Conservation (phyloP, 2,797 vertebrate species). For the Tragopan temminckii region DNA sequence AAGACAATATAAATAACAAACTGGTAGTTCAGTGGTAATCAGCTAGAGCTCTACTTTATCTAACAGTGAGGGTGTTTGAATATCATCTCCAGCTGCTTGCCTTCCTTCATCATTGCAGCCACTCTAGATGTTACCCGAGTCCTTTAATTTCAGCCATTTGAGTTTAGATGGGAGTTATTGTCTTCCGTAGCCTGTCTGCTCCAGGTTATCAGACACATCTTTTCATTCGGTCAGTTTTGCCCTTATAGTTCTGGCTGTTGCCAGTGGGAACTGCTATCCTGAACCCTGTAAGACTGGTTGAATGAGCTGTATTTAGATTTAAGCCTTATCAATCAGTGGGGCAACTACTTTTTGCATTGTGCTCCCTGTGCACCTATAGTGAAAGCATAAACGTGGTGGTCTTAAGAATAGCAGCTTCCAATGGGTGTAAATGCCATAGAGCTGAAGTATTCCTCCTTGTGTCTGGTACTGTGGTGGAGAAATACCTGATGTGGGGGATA, state of each 20-base stretch:
- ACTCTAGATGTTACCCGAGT: not conserved
- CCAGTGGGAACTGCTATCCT: not conserved
- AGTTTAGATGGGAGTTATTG: not conserved
- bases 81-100: not conserved
- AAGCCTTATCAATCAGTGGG: not conserved
- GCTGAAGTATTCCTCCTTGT: not conserved
- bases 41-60: not conserved
- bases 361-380: not conserved
- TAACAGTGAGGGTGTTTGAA: not conserved
- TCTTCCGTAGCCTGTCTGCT: not conserved
- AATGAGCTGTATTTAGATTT: not conserved
- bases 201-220: not conserved
- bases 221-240: not conserved
- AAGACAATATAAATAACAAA: not conserved
- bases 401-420: not conserved
- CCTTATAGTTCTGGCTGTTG: not conserved
- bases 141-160: not conserved
- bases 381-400: not conserved
- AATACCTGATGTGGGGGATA: accelerated
- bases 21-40: not conserved
- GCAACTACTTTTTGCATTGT: not conserved
- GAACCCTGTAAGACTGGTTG: not conserved
- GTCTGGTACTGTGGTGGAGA: not conserved
- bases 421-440: not conserved
- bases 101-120: not conserved